Conservation (phyloP, 2,888 invertebrate genomes). For the Pandemis heparana region DNA sequence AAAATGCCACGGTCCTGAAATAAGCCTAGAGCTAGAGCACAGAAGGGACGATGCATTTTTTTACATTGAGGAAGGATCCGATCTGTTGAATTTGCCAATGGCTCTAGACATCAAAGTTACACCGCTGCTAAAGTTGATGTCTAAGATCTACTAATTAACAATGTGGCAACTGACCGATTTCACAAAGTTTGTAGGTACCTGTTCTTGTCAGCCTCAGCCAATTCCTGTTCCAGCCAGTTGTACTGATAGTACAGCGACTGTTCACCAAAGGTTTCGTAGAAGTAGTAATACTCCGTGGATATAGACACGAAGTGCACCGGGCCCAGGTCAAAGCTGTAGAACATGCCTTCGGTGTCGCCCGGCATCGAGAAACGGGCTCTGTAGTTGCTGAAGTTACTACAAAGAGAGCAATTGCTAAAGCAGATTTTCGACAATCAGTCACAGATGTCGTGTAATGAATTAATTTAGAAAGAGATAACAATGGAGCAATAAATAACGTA, state of each 20-base stretch:
- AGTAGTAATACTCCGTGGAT: constrained; percentile 96
- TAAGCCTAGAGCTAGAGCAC: too few species aligned
- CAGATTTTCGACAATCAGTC: too few species aligned
- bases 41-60: too few species aligned
- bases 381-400: constrained; percentile 98
- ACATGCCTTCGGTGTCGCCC: constrained; percentile 88
- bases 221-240: constrained; percentile 94
- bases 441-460: too few species aligned
- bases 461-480: too few species aligned
- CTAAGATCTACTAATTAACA: neutral
- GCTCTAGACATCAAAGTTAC: too few species aligned
- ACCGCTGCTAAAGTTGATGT: neutral
- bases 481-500: too few species aligned
- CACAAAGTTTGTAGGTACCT: constrained; percentile 80
- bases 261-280: constrained; percentile 94
- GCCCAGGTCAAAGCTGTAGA: constrained; percentile 95
- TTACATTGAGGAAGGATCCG: too few species aligned
- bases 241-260: constrained; percentile 92
- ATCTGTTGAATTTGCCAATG: too few species aligned
- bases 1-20: too few species aligned
- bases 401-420: neutral
- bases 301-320: constrained; percentile 96
- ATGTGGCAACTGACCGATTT: neutral
- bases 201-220: constrained; percentile 91
- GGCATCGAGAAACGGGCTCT: constrained; percentile 97